A percentile compares a stretch with the other conserved stretches of the same genome.
These are phyloP conservation scores for Psittacula echo DNA, from an alignment of 2,797 vertebrate species.

Conservation along the genomic window DNA sequence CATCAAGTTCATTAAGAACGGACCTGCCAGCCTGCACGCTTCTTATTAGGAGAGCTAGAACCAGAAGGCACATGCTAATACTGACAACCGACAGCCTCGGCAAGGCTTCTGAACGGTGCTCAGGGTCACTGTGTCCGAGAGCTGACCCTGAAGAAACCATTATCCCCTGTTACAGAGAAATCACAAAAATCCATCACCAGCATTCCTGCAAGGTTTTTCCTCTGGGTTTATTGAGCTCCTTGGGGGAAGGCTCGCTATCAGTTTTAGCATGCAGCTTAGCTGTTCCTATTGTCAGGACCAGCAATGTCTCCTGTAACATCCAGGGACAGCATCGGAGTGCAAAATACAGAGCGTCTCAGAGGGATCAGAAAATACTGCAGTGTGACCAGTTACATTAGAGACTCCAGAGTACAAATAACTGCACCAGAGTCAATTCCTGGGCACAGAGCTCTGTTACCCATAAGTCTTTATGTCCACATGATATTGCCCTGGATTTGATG, in stretches of 20 bases:
- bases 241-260: neutral
- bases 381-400: neutral
- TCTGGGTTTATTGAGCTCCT: neutral
- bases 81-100: neutral
- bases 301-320: neutral
- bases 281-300: neutral
- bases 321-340: neutral
- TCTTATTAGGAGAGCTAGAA: neutral
- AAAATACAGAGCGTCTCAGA: neutral
- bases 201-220: neutral
- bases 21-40: neutral
- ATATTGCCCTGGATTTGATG: neutral
- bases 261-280: neutral
- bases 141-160: neutral
- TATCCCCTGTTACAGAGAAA: neutral
- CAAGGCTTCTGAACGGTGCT: neutral
- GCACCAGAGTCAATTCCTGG: neutral
- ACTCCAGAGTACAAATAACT: neutral
- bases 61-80: neutral
- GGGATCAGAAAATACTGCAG: neutral
- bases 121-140: rapidly evolving
- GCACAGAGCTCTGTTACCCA: neutral
- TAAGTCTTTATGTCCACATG: neutral
- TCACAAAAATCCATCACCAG: neutral
- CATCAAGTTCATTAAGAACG: neutral